A percentile compares a stretch with the other conserved stretches of the same genome.
Evolutionary conservation across 2,113 vertebrate species (phyloP).

Genomic region (Okapia johnstoni): DNA sequence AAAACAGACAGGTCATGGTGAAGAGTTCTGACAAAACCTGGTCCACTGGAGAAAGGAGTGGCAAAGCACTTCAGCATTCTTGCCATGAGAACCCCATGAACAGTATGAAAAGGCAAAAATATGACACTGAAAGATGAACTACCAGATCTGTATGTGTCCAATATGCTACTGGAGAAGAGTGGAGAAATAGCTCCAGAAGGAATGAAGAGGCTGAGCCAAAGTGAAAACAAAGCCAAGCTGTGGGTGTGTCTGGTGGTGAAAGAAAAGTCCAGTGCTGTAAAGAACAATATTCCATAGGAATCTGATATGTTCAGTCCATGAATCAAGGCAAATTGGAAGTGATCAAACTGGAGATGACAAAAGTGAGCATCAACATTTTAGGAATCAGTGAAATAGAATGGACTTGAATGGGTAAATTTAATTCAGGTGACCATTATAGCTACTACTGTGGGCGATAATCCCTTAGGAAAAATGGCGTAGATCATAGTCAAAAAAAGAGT

Average conservation of each 20-base stretch:
- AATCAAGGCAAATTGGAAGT: not conserved
- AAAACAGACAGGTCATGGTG: not conserved
- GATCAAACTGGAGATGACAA: not conserved
- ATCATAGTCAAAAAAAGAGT: not conserved
- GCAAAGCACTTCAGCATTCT: not conserved
- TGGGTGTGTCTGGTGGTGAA: not conserved
- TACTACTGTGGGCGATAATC: not conserved
- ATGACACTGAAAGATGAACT: not conserved
- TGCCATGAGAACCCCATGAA: not conserved
- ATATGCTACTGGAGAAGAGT: not conserved
- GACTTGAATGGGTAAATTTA: not conserved
- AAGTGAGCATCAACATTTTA: not conserved
- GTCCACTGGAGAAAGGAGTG: not conserved
- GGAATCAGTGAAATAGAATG: not conserved
- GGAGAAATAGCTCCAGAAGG: not conserved
- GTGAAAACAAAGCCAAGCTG: not conserved
- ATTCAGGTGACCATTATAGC: not conserved
- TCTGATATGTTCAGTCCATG: not conserved
- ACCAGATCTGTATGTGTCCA: not conserved
- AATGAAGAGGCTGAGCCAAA: not conserved
- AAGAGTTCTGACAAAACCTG: not conserved
- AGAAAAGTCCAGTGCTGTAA: not conserved
- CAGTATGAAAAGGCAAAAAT: not conserved
- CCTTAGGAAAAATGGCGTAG: not conserved
- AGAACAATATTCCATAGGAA: not conserved